A percentile compares a stretch with the other conserved stretches of the same genome.
Evolutionary conservation across 2,113 vertebrate genomes (phyloP).

Genomic region (Phrynosoma platyrhinos): DNA sequence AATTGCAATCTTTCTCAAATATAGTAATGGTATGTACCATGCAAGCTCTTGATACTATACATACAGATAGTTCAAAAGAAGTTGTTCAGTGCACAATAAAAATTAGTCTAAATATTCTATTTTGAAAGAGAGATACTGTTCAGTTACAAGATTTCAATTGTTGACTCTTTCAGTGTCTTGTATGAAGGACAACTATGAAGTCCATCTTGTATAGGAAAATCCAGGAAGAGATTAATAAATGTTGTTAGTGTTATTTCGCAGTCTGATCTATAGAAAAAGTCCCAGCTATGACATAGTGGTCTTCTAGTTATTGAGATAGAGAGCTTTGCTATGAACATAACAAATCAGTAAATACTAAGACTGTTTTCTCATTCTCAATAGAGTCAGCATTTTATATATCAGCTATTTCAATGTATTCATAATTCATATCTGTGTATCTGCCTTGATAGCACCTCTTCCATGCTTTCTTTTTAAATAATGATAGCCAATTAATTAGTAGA

Average conservation of each 20-base stretch:
- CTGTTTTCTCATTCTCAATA: neutral
- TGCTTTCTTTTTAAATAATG: neutral
- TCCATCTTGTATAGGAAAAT: neutral
- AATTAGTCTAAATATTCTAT: neutral
- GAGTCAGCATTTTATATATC: too few relatives aligned
- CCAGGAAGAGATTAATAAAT: neutral
- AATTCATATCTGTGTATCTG: neutral
- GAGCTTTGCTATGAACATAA: neutral
- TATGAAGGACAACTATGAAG: neutral
- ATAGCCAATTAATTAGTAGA: neutral
- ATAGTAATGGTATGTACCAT: constrained; percentile 89
- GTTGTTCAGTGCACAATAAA: neutral
- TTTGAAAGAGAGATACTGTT: neutral
- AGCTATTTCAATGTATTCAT: neutral
- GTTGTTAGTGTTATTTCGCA: neutral
- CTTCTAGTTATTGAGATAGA: neutral
- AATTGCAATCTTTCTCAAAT: constrained; percentile 97
- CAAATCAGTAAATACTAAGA: neutral
- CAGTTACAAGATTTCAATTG: neutral
- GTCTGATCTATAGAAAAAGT: neutral
- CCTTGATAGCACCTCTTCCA: too few relatives aligned
- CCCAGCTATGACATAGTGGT: neutral
- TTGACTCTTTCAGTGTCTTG: neutral
- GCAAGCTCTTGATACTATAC: neutral
- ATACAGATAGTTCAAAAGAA: neutral